Evolutionary conservation across 2,113 vertebrate species (phyloP).

Genomic region (Cercocebus atys): DNA sequence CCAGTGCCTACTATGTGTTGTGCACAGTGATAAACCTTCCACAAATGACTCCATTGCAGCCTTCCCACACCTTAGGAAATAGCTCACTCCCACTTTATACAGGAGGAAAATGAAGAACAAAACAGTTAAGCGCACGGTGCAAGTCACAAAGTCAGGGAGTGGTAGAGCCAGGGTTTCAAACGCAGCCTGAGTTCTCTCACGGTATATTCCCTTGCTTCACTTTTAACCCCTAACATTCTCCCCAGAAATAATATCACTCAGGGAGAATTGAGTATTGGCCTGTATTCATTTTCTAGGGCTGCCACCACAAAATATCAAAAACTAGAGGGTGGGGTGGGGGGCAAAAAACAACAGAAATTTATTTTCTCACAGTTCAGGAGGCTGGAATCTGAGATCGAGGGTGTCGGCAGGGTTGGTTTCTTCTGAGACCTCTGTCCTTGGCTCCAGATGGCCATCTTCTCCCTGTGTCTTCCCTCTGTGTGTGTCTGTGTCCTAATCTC

Average conservation of each 20-base stretch:
- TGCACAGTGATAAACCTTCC: neutral
- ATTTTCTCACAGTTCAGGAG: neutral
- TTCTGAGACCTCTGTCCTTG: neutral
- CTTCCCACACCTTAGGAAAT: neutral
- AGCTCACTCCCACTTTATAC: constrained; percentile 10
- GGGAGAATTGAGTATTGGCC: neutral
- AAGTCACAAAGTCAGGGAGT: neutral
- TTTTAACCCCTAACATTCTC: neutral
- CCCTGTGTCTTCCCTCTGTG: neutral
- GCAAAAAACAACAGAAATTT: neutral
- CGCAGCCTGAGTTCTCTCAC: neutral
- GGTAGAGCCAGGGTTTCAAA: neutral
- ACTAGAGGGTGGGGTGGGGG: neutral
- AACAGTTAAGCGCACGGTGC: rapidly evolving
- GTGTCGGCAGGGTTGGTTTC: rapidly evolving
- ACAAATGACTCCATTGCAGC: neutral
- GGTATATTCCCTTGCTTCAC: too few relatives aligned
- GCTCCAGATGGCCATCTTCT: neutral
- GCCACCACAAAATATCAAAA: neutral
- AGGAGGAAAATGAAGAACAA: neutral
- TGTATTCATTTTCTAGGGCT: neutral
- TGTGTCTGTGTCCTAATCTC: neutral
- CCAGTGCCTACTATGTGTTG: neutral
- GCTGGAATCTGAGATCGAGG: neutral
- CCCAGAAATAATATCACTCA: neutral